phyloP scores from a whole-genome alignment of 1,140 invertebrate species.

The Drosophila punjabiensis region DNA sequence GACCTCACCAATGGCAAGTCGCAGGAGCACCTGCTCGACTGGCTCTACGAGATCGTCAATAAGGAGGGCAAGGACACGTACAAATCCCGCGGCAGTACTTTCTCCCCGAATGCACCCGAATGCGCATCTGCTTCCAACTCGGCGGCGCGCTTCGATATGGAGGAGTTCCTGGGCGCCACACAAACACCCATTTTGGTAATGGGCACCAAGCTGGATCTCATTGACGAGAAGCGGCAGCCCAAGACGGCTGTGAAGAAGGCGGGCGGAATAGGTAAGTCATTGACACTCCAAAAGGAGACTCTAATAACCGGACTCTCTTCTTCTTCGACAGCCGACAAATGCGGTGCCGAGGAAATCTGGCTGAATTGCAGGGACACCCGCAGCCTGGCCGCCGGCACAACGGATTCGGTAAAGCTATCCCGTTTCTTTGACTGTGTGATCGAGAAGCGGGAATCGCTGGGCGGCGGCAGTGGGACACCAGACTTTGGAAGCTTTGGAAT shows the following conservation, averaged over 20 bases:
- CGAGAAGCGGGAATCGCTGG: constrained; percentile 88
- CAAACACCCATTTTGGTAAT: constrained; percentile 96
- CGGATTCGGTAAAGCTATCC: constrained; percentile 95
- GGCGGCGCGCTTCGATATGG: constrained; percentile 93
- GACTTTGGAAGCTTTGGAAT: constrained; percentile 1
- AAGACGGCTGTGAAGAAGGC: constrained; percentile 88
- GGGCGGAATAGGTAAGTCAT: constrained; percentile 87
- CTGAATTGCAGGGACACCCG: constrained; percentile 93
- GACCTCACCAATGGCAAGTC: constrained; percentile 98
- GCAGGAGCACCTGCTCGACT: constrained; percentile 96
- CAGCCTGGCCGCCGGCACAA: constrained; percentile 95
- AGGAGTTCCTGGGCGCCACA: constrained; percentile 94
- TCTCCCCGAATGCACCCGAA: constrained; percentile 31
- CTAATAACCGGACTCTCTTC: too few relatives aligned
- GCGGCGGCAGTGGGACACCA: constrained; percentile 85
- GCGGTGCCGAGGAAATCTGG: constrained; percentile 97
- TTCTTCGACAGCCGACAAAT: constrained; percentile 90
- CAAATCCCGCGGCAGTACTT: constrained; percentile 29
- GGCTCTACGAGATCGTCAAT: constrained; percentile 96
- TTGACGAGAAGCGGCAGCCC: constrained; percentile 89
- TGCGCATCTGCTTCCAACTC: constrained; percentile 68
- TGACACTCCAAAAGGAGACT: neutral
- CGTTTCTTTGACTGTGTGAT: constrained; percentile 98
- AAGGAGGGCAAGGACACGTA: constrained; percentile 88
- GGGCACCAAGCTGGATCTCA: constrained; percentile 96